A percentile compares a stretch with the other conserved stretches of the same genome.
These are phyloP conservation scores for Megalonaias nervosa DNA, from an alignment of 1,140 invertebrate genomes.

Conservation along the genomic window DNA sequence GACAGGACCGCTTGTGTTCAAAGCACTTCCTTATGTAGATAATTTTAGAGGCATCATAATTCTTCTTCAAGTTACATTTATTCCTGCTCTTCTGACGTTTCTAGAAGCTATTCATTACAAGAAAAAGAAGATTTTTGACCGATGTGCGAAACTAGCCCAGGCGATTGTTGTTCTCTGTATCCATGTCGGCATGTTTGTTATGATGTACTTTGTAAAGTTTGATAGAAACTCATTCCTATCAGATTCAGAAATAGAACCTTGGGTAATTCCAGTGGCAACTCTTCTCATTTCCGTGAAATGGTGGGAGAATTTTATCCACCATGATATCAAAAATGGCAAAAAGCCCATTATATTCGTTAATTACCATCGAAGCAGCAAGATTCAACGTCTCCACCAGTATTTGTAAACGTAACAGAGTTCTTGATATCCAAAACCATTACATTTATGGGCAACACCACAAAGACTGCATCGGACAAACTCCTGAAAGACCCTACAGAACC, in stretches of 20 bases:
- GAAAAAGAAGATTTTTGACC: background rate
- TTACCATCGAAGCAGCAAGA: background rate
- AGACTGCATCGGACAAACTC: background rate
- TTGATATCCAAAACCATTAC: too few relatives aligned
- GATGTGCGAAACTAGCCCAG: background rate
- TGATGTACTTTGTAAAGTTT: conserved; percentile 1
- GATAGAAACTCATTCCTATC: background rate
- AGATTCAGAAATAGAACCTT: background rate
- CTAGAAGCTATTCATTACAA: background rate
- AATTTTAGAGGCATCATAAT: conserved; percentile 31
- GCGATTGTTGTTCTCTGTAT: background rate
- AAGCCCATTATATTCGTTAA: background rate
- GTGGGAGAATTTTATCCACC: conserved; percentile 97
- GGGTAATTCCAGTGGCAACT: conserved; percentile 10
- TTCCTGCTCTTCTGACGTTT: background rate
- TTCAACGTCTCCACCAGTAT: too few relatives aligned
- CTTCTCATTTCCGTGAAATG: conserved; percentile 85
- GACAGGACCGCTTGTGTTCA: conserved; percentile 39
- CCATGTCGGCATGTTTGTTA: background rate
- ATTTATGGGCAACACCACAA: background rate
- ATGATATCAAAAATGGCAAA: conserved; percentile 53
- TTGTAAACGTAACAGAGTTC: too few relatives aligned
- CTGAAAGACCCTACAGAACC: background rate
- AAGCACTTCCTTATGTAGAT: conserved; percentile 39
- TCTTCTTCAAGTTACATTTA: conserved; percentile 22